Conservation (phyloP, 2,113 vertebrate species). For the Atrichornis clamosus region DNA sequence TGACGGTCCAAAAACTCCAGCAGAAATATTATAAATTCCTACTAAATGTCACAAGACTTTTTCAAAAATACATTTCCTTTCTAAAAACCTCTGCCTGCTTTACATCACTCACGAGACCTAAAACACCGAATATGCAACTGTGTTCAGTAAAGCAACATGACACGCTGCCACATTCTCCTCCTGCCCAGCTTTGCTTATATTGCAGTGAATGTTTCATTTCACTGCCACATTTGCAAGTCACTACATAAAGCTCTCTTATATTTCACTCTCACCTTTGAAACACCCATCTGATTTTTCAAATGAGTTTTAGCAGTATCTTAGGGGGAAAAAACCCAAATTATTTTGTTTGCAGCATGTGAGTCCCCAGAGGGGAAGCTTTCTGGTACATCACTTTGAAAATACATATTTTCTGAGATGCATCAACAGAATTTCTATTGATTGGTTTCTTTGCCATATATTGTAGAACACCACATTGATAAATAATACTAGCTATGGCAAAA, state of each 20-base stretch:
- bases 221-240: background rate
- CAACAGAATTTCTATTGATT: slow-evolving; percentile 20
- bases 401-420: background rate
- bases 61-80: background rate
- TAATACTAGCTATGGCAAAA: slow-evolving; percentile 13
- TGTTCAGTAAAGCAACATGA: background rate
- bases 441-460: background rate
- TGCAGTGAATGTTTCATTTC: slow-evolving; percentile 2
- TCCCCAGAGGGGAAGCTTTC: background rate
- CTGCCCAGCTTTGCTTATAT: background rate
- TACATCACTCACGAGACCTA: background rate
- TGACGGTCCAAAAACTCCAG: background rate
- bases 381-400: slow-evolving; percentile 18
- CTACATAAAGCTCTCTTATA: background rate
- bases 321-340: background rate
- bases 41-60: background rate
- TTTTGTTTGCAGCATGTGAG: background rate
- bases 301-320: background rate
- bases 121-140: background rate
- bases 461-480: background rate
- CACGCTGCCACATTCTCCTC: background rate
- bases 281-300: background rate
- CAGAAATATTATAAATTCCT: background rate
- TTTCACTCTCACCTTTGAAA: background rate
- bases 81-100: background rate